Base-by-base conservation (phyloP, 2,113 vertebrate genomes). In the Dicerorhinus sumatrensis region DNA sequence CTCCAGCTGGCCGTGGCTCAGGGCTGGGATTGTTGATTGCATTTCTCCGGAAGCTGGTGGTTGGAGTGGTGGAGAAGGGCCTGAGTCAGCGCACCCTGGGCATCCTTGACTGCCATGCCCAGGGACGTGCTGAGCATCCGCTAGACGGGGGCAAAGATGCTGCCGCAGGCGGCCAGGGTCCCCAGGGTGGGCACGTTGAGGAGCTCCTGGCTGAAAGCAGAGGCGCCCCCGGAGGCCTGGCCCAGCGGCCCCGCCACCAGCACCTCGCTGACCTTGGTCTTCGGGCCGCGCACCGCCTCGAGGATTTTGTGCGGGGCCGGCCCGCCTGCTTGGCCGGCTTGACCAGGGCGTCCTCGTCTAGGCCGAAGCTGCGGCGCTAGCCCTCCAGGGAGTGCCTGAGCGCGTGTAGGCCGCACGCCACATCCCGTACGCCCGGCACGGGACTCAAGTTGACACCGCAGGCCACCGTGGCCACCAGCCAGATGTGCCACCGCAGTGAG, bases 401-500 rank as follows among this genome's bases (percentile, higher is more conserved):
- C 54, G 58, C 42, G 60, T 63, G 4, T 12, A 97, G 92, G 33
- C 97, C 93, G 0, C 96, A 97, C 0, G 16, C 85, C 83, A 95
- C 85, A 1, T 76, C 96, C 1, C 7, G 6, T 23, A 95, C 7
- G 0, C 92, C 97, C 0, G 84, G 91, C 75, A 95, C 31, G 0
- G 98, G 94, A 23, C 96, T 86, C 0, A 69, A 84, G 21, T 96
- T 97, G 62, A 97, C 46, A 63, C 93, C 63, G 10, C 92, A 97
- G 73, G 97, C 97, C 72, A 96, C 67, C 0, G 95, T 36, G 17
- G 96, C 96, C 67, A 96, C 88, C 81, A 98, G 97, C 97, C 96
- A 97, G 7, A 97, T 27, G 13, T 94, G 91, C 67, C 97, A 94
- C 36, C 56, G 20, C 31, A 97, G 76, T 0, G 94, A 84, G 12